Percentiles rank a stretch among this genome's conserved stretches.
These are phyloP conservation scores for Amia ocellicauda DNA, from an alignment of 2,113 vertebrate species.

Conservation along the genomic window DNA sequence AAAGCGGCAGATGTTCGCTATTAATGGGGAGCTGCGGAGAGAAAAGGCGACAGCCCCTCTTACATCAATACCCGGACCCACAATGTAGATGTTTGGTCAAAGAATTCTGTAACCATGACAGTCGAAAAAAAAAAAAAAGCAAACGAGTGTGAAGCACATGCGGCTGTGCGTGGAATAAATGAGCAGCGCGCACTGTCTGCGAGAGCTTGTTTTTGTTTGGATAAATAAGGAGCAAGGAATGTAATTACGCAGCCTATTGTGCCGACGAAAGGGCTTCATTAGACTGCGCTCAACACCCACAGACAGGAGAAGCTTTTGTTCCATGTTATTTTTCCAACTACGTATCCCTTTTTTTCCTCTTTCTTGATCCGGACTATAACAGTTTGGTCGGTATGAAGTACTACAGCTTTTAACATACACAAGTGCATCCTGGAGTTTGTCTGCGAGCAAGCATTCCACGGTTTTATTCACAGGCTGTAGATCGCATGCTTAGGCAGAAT, in stretches of 20 bases:
- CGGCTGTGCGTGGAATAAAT: conserved; percentile 30
- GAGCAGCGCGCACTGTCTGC: conserved; percentile 46
- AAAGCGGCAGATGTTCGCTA: conserved; percentile 22
- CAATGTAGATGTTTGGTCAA: conserved; percentile 46
- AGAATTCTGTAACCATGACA: conserved; percentile 59
- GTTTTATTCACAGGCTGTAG: conserved; percentile 62
- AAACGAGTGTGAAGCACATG: conserved; percentile 51
- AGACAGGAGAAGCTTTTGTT: conserved; percentile 33
- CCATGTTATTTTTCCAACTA: conserved; percentile 38
- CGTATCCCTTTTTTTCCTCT: conserved; percentile 33
- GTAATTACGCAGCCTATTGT: conserved; percentile 17
- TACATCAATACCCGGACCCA: conserved; percentile 29
- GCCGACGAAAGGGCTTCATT: conserved; percentile 31
- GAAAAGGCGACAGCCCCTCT: conserved; percentile 33
- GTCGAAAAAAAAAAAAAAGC: no score
- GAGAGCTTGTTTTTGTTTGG: conserved; percentile 39
- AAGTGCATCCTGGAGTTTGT: conserved; percentile 57
- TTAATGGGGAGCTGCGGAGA: conserved; percentile 25
- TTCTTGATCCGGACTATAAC: conserved; percentile 51
- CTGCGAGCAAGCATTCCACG: conserved; percentile 63
- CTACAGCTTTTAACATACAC: conserved; percentile 61
- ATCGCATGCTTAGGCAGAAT: conserved; percentile 69
- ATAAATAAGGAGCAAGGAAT: conserved; percentile 28
- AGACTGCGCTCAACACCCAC: conserved; percentile 10
- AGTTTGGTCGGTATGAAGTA: conserved; percentile 56